A percentile compares a stretch with the other conserved stretches of the same genome.
phyloP scores from a whole-genome alignment of 2,888 invertebrate genomes.

The Helobdella robusta region DNA sequence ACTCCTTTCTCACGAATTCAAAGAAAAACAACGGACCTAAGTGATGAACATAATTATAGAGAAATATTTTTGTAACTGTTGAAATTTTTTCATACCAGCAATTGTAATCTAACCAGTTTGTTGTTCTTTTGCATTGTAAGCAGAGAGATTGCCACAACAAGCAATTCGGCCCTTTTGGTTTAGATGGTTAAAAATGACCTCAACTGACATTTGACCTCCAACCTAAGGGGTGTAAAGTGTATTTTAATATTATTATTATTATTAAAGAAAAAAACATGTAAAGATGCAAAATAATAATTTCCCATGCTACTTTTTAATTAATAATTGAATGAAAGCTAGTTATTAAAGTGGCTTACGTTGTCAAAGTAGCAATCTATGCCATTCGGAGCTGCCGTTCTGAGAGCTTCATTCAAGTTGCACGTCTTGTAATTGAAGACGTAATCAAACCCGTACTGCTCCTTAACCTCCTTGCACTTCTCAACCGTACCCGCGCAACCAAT shows the following conservation, averaged over 20 bases:
- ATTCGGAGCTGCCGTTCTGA: slow-evolving; percentile 60
- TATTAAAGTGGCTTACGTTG: slow-evolving; percentile 55
- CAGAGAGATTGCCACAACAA: slow-evolving; percentile 59
- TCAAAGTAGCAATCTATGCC: slow-evolving; percentile 70
- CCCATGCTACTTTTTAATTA: slow-evolving; percentile 51
- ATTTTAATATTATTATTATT: not conserved
- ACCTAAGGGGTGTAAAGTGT: slow-evolving; percentile 53
- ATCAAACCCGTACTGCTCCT: slow-evolving; percentile 60
- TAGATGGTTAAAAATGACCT: slow-evolving; percentile 57
- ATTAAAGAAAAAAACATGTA: not conserved
- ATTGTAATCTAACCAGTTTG: slow-evolving; percentile 19
- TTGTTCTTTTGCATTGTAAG: slow-evolving; percentile 54
- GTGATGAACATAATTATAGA: not conserved
- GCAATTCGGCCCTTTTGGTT: slow-evolving; percentile 57
- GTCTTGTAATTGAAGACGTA: slow-evolving; percentile 65
- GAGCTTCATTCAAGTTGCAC: slow-evolving; percentile 52
- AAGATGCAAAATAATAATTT: too few relatives aligned
- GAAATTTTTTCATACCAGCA: not conserved
- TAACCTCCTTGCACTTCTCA: slow-evolving; percentile 63
- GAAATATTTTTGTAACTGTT: not conserved
- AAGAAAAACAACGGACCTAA: slow-evolving; percentile 41
- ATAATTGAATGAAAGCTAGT: slow-evolving; percentile 52
- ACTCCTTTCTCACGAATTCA: slow-evolving; percentile 54
- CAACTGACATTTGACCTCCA: slow-evolving; percentile 59
- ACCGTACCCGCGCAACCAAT: slow-evolving; percentile 65